Evolutionary conservation across 2,113 vertebrate genomes (phyloP), one percentile per base, ranked within the genome.

Genomic region (Oplegnathus fasciatus): DNA sequence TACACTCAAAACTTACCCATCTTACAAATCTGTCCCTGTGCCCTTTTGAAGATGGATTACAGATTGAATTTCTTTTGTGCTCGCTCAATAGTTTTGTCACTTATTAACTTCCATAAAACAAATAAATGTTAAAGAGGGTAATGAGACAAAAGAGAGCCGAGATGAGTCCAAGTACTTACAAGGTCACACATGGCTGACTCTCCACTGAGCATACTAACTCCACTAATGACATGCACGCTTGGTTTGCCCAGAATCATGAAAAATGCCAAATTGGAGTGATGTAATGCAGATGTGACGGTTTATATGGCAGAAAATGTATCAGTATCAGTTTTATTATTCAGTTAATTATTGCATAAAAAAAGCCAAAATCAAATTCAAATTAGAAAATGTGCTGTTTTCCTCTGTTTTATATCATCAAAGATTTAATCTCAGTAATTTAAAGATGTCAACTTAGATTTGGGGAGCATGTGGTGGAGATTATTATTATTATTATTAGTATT

Each of bases 121-220:
- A 65, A 82, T 14, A 79, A 60, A 71, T 50, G 54, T 30, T 85
- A 78, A 78, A 69, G 55, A 70, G 40, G 17, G 1, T n/a, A 32
- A 74, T 42, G 52, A 79, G 62, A 75, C 66, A 79, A 79, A 87
- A 17, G 5, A 83, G 73, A 75, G 60, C 54, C 80, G 58, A 77
- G 52, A 77, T 67, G 37, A 72, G 71, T n/a, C 54, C 17, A 34
- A 78, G 74, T 26, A 26, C 55, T 78, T 74, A 82, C 65, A 76
- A 85, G 82, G 78, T 87, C 67, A 73, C 74, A 80, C 70, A 64
- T 50, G 48, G 52, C 50, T 54, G 44, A 26, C 55, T 75, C 65
- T 44, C 58, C 40, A 46, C 22, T 58, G 44, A 77, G 62, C 75
- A 9, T 17, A 10, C 8, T 11, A 6, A 18, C 26, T 48, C 61